Evolutionary conservation across 2,113 vertebrate species (phyloP).

Genomic region (Mus pahari): DNA sequence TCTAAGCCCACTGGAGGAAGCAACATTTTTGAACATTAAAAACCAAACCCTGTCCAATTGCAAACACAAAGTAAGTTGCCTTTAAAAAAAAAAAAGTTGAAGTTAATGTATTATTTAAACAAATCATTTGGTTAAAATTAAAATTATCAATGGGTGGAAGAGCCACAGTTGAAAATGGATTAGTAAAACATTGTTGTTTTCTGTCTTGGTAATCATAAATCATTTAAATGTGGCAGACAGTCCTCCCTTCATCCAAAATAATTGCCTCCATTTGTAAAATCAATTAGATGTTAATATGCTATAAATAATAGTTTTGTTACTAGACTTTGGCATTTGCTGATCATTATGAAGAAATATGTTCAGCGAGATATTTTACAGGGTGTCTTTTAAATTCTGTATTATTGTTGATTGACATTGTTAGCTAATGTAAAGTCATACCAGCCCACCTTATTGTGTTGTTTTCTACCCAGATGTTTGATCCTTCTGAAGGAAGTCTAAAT

Average conservation of each 20-base stretch:
- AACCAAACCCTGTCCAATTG: conserved; percentile 35
- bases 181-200: conserved; percentile 79
- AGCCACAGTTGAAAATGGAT: conserved; percentile 75
- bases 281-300: conserved; percentile 77
- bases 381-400: conserved; percentile 74
- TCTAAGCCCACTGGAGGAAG: conserved; percentile 52
- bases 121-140: conserved; percentile 75
- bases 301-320: conserved; percentile 82
- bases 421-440: conserved; percentile 69
- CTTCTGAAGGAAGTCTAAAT: conserved; percentile 69
- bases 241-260: conserved; percentile 80
- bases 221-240: conserved; percentile 79
- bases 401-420: conserved; percentile 78
- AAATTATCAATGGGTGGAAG: conserved; percentile 69
- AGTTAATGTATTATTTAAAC: conserved; percentile 69
- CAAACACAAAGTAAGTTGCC: conserved; percentile 48
- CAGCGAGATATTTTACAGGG: conserved; percentile 71
- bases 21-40: conserved; percentile 62
- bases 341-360: conserved; percentile 78
- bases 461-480: conserved; percentile 75
- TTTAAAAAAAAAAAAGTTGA: neutral
- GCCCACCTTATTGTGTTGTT: conserved; percentile 70
- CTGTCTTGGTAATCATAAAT: conserved; percentile 77
- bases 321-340: conserved; percentile 77
- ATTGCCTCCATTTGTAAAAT: conserved; percentile 83